Conservation (phyloP, 2,113 vertebrate species). For the Nerophis lumbriciformis region DNA sequence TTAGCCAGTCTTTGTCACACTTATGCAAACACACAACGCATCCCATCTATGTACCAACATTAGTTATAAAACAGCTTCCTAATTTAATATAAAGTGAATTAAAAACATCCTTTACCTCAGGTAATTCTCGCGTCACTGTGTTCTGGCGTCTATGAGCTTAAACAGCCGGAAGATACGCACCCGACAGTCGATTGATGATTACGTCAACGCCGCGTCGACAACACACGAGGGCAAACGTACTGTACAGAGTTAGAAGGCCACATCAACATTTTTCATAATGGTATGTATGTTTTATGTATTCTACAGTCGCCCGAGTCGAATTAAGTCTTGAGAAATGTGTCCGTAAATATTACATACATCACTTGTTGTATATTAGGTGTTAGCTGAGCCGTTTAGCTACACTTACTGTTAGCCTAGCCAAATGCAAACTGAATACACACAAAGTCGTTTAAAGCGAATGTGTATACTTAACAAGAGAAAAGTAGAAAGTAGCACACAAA, state of each 20-base stretch:
- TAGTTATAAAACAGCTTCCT: neutral
- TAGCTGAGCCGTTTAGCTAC: too few species aligned
- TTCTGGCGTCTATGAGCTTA: neutral
- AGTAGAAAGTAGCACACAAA: too few species aligned
- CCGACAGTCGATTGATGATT: constrained; percentile 46
- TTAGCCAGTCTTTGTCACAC: neutral
- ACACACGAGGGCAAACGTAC: constrained; percentile 48
- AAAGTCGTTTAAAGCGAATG: too few species aligned
- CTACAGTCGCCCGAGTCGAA: neutral
- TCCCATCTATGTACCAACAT: too few species aligned
- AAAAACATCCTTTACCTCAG: neutral
- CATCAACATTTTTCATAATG: constrained; percentile 35
- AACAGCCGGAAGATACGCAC: constrained; percentile 52
- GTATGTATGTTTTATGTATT: constrained; percentile 19
- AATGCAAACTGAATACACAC: too few species aligned
- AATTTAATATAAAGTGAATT: neutral
- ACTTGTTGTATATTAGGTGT: neutral
- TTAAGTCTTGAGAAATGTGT: too few species aligned
- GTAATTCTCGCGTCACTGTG: neutral
- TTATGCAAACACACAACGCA: neutral
- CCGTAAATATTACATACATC: rapidly evolving
- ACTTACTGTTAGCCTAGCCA: too few species aligned
- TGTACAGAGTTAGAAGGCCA: too few species aligned
- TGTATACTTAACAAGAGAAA: too few species aligned
- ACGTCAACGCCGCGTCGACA: constrained; percentile 15